Base-by-base conservation (phyloP, 2,888 invertebrate species). In the Eupsilia transversa region DNA sequence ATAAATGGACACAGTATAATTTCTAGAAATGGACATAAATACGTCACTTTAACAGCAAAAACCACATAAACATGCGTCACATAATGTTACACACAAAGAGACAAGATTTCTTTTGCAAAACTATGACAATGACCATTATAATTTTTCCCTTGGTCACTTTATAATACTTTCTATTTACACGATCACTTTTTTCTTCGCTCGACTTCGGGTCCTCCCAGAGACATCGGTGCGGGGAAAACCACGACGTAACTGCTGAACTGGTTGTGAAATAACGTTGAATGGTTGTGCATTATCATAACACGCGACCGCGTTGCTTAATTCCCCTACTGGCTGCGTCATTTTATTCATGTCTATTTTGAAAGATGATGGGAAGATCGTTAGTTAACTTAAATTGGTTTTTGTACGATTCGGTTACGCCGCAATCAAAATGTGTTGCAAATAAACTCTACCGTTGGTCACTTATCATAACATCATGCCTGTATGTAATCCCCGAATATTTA, bases 221-320 rank as follows among this genome's bases (percentile, higher is more conserved):
- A 17, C 38, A 60, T 52, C 52, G 7, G n/a, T 54, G 33, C 27
- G 61, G 76, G 64, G 46, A 80, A 80, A 78, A 63, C 69, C 82
- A 3, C 65, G 43, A 56, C 54, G 54, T 77, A 67, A 68, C 46
- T 30, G 35, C 41, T 73, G n/a, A 67, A 70, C 66, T 56, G 43
- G 78, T 81, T 81, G 67, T 65, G 82, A 69, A 77, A 66, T 43
- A 33, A 70, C 30, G 33, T 41, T 61, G 54, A 41, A 23, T 67
- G 33, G 49, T 63, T 43, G 41, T 41, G 43, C n/a, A 6, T 64
- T 76, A 69, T 57, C 17, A 46, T 12, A 59, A 64, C 41, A 67
- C 63, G 69, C 27, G 33, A 41, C 27, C 14, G 6, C 14, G 6
- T 82, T 72, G 33, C 60, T 77, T 54, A 68, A 72, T 71, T 66